Base-by-base conservation (phyloP, 2,113 vertebrate genomes). In the Galeopterus variegatus region DNA sequence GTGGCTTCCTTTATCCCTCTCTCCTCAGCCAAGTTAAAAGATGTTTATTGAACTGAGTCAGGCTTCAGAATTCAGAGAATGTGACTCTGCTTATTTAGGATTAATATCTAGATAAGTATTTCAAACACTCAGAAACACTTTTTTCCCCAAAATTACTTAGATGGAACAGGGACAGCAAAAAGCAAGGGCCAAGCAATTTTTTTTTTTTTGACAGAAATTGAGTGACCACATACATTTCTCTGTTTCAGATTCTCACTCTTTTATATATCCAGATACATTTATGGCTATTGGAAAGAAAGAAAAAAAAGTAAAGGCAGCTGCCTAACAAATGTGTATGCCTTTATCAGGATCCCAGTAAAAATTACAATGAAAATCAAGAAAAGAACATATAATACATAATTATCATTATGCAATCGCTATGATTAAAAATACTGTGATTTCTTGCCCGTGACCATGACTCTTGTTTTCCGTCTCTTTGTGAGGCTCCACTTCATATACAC, bases 341-440 rank as follows among this genome's bases (percentile, higher is more conserved):
- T 89, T 79, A 86, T 89, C 50, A 91, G 33, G 19, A 56, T 48
- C 21, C n/a, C 89, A 80, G 26, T 45, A 72, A 88, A 88, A 73
- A 88, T 52, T 36, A 56, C 24, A 87, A 65, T 7, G 33, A 58
- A 36, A 11, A 31, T 36, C 4, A 60, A 18, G 23, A 76, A 76
- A 72, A 33, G 11, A 58, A n/a, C 6, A 85, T 28, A 6, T 54
- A 70, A 18, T 2, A 28, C 23, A 48, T 41, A 75, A 81, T 77
- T 31, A 50, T 91, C 12, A 86, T 54, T n/a, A 92, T 50, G 21
- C 4, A 95, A 67, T 41, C 12, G 11, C 24, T 65, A 23, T 64
- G 3, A 76, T 65, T 36, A 50, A 80, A 73, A 58, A 50, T 48
- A 64, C 1, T n/a, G 23, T 31, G 17, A 28, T 50, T 67, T 70